These are phyloP conservation scores for Atopsyche davidsoni DNA, from an alignment of 1,140 invertebrate species.

Conservation along the genomic window DNA sequence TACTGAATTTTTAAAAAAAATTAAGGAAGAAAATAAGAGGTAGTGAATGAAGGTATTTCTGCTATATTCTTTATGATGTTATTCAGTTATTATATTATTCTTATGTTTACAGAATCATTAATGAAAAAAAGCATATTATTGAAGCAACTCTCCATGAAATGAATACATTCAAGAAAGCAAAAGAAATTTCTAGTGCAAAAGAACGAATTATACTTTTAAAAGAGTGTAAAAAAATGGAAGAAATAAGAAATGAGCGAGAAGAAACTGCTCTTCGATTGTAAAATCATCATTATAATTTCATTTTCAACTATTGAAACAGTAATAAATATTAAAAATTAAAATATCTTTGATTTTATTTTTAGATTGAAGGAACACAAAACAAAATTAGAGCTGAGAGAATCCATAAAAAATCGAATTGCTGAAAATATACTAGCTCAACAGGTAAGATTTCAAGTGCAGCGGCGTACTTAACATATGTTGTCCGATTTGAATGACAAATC, in stretches of 20 bases:
- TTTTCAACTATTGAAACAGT: background rate
- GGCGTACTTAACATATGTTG: background rate
- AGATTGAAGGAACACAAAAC: conserved; percentile 11
- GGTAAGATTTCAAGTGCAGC: conserved; percentile 4
- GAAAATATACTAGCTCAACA: conserved; percentile 14
- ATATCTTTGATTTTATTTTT: conserved; percentile 9
- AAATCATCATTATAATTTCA: background rate
- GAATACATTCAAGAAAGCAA: conserved; percentile 12
- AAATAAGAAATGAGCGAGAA: conserved; percentile 8
- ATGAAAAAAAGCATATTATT: conserved; percentile 6
- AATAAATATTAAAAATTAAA: background rate
- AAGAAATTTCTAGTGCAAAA: conserved; percentile 9
- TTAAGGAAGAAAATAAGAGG: too few species aligned
- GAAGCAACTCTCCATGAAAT: conserved; percentile 12
- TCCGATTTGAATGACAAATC: background rate
- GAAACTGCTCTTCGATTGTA: conserved; percentile 4
- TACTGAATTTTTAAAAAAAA: too few species aligned
- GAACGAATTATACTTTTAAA: conserved; percentile 2
- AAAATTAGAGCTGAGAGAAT: conserved; percentile 20
- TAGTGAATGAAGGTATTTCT: too few species aligned
- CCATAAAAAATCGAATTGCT: conserved; percentile 14
- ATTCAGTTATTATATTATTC: too few species aligned
- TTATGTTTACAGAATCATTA: conserved; percentile 9
- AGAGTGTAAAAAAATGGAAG: conserved; percentile 12
- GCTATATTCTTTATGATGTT: too few species aligned